A percentile compares a stretch with the other conserved stretches of the same genome.
phyloP scores from a whole-genome alignment of 2,113 vertebrate genomes.

The Chelonoidis abingdonii region DNA sequence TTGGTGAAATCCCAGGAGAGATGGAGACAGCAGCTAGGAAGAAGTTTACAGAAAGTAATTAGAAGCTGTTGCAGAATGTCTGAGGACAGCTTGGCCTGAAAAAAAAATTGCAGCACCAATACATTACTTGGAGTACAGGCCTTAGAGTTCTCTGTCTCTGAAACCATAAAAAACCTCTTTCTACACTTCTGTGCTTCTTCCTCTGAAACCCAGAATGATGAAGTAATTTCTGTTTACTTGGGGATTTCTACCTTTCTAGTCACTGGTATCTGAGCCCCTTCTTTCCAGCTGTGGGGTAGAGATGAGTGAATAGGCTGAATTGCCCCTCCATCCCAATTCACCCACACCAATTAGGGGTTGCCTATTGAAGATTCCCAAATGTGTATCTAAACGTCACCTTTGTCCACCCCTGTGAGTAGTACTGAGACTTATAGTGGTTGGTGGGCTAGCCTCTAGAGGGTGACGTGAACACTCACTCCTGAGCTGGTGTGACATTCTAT shows the following conservation, averaged over 20 bases:
- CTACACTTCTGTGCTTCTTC: background rate
- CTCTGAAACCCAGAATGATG: background rate
- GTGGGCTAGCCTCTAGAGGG: background rate
- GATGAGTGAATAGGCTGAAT: background rate
- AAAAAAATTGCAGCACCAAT: conserved; percentile 4
- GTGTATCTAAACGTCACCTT: background rate
- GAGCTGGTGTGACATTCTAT: background rate
- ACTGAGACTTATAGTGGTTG: background rate
- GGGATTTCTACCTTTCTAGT: background rate
- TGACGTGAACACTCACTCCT: fast-evolving
- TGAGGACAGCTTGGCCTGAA: background rate
- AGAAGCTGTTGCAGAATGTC: conserved; percentile 34
- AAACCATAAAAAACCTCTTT: background rate
- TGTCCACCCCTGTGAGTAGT: background rate
- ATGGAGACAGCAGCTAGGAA: conserved; percentile 56
- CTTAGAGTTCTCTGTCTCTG: background rate
- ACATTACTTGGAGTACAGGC: background rate
- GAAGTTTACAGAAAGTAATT: conserved; percentile 63
- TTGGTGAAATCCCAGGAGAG: conserved; percentile 40
- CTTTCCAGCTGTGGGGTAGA: background rate
- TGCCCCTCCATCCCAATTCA: background rate
- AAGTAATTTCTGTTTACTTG: background rate
- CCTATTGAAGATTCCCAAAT: background rate
- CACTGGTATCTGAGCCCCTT: background rate
- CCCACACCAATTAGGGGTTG: background rate